A percentile compares a stretch with the other conserved stretches of the same genome.
Conservation (phyloP, 2,888 invertebrate genomes). For the Caprella mutica region DNA sequence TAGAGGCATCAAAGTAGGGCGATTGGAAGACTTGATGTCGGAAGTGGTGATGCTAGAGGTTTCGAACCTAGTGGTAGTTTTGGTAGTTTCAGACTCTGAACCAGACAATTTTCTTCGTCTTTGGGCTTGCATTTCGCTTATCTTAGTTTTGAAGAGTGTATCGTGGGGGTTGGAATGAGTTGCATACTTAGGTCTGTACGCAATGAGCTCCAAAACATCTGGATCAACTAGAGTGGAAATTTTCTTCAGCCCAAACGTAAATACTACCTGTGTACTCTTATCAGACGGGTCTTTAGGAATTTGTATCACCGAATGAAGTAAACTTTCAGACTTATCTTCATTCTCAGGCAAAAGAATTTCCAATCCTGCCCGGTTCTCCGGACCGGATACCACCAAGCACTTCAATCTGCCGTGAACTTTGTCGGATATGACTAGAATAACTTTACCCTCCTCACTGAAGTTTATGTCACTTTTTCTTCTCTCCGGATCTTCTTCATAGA, state of each 20-base stretch:
- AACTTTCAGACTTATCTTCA: conserved; percentile 13
- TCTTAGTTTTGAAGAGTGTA: conserved; percentile 21
- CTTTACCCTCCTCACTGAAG: background rate
- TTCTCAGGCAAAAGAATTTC: conserved; percentile 18
- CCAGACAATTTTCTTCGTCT: too few species aligned
- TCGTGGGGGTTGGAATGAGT: too few species aligned
- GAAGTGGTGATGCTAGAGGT: too few species aligned
- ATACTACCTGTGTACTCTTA: conserved; percentile 19
- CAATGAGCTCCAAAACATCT: conserved; percentile 19
- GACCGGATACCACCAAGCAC: conserved; percentile 24
- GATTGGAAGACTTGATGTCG: too few species aligned
- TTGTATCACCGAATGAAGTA: conserved; percentile 17
- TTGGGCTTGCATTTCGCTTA: conserved; percentile 13
- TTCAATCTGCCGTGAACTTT: conserved; percentile 14
- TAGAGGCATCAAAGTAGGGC: too few species aligned
- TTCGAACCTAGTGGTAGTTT: too few species aligned
- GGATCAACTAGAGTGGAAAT: conserved; percentile 22
- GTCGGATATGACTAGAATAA: background rate
- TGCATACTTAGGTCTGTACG: conserved; percentile 25
- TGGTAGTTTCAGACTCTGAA: conserved; percentile 21
- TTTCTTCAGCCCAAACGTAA: conserved; percentile 25
- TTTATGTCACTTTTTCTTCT: too few species aligned
- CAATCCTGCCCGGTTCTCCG: conserved; percentile 20
- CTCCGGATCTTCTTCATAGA: too few species aligned
- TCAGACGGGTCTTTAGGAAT: conserved; percentile 18